phyloP scores from a whole-genome alignment of 2,888 invertebrate genomes.

The Acanthosepion esculentum region DNA sequence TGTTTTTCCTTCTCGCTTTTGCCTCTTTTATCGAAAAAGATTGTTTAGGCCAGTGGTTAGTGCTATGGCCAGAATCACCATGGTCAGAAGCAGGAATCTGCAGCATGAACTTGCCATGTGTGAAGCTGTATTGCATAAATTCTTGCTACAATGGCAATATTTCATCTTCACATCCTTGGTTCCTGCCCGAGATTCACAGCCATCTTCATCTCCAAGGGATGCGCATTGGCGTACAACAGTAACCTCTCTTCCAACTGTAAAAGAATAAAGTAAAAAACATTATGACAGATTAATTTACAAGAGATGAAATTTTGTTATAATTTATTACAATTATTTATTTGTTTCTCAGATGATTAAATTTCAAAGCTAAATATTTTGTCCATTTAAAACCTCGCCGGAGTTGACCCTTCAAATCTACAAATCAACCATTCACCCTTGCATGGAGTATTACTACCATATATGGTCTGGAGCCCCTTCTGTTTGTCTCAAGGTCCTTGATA shows the following conservation, averaged over 20 bases:
- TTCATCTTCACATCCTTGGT: constrained; percentile 38
- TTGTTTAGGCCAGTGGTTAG: background rate
- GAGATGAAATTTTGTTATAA: no score
- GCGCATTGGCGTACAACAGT: background rate
- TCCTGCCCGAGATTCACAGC: background rate
- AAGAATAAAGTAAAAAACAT: background rate
- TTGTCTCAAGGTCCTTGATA: no score
- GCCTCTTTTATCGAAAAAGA: background rate
- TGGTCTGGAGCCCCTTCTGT: no score
- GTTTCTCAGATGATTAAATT: no score
- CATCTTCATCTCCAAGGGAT: background rate
- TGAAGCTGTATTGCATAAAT: constrained; percentile 15
- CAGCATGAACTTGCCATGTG: background rate
- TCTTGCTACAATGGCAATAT: constrained; percentile 39
- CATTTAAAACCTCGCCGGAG: no score
- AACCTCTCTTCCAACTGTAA: background rate
- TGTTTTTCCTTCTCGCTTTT: background rate
- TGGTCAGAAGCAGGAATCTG: constrained; percentile 38
- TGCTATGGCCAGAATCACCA: background rate
- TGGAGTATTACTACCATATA: no score
- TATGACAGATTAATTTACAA: background rate
- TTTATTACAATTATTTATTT: no score
- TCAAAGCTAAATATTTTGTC: no score
- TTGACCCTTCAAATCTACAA: no score
- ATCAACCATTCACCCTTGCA: no score